Evolutionary conservation across 2,113 vertebrate species (phyloP), one percentile per base, ranked within the genome.

Genomic region (Scortum barcoo): DNA sequence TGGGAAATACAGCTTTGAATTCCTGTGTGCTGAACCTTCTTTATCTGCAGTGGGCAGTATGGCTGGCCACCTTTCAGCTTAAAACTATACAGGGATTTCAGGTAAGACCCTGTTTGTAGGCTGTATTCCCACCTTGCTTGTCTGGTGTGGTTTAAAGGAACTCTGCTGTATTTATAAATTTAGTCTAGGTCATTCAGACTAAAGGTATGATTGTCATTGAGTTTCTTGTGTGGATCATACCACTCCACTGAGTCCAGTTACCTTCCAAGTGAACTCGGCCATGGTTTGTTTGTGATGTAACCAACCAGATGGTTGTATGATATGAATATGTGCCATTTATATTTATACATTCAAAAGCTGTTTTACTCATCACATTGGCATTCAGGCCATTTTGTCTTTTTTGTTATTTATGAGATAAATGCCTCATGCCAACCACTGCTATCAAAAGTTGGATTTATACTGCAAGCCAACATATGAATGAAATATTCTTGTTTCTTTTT

Each of bases 11-110:
- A 54, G 54, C 57, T 54, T 66, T 90, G 33, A 42, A 71, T 36
- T 46, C 76, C 12, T 84, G 44, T 44, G 38, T 93, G 3, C 69
- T 89, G 22, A 40, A 83, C 58, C 90, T 96, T 16, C 76, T 95
- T 48, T 92, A 91, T 86, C 44, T 95, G 42, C 95, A 95, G 86
- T 95, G 95, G 95, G 90, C 91, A 38, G 28, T 94, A 53, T 96
- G 94, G 93, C 88, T 96, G 62, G 85, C 88, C 38, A 92, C 90
- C 14, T 72, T 84, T 24, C 80, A 89, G 58, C 72, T 94, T 66
- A 86, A 93, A 48, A 75, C 30, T 48, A 89, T 96, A 14, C 58
- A 85, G 50, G 85, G 86, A 20, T 78, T 92, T 50, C 70, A 94
- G 85, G 93, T 92, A 76, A 65, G 72, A 19, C 11, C 3, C 30